Percentiles rank a stretch among this genome's conserved stretches.
Evolutionary conservation across 2,888 invertebrate species (phyloP).

Genomic region (Leptopilina myrica): DNA sequence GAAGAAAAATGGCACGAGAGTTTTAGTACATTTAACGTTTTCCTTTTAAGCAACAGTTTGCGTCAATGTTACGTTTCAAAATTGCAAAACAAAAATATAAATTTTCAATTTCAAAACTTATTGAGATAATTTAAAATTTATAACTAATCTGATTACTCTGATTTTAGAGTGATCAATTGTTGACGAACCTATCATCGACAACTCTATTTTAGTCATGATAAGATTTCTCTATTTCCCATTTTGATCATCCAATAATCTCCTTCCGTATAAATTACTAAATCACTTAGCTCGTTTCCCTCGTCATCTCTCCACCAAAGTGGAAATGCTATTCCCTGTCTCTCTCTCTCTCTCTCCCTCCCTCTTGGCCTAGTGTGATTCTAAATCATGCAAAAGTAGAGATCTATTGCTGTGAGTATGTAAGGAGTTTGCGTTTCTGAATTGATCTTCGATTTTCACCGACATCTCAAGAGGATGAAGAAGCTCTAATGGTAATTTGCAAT

Average conservation of each 20-base stretch:
- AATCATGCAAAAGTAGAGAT: slow-evolving; percentile 32
- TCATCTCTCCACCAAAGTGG: slow-evolving; percentile 4
- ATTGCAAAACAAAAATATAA: too few relatives aligned
- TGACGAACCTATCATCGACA: background rate
- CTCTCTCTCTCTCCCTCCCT: too few relatives aligned
- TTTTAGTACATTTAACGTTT: background rate
- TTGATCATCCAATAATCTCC: background rate
- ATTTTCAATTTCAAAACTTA: too few relatives aligned
- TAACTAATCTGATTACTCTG: too few relatives aligned
- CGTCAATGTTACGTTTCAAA: too few relatives aligned
- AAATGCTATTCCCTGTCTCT: background rate
- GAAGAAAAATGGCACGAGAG: slow-evolving; percentile 54
- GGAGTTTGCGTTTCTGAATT: slow-evolving; percentile 9
- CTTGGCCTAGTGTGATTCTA: background rate
- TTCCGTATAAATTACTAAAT: slow-evolving; percentile 19
- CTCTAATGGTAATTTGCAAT: slow-evolving; percentile 65
- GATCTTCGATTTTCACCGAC: slow-evolving; percentile 24
- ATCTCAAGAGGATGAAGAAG: slow-evolving; percentile 33
- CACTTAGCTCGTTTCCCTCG: slow-evolving; percentile 1
- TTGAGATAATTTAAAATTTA: too few relatives aligned
- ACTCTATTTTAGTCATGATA: background rate
- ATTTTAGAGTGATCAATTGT: background rate
- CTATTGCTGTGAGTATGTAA: slow-evolving; percentile 1
- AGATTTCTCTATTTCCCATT: background rate
- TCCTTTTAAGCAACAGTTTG: background rate